Evolutionary conservation across 37 sponge, comb jelly and placozoan species (phyloP), one percentile per base, ranked within the genome.

Genomic region (Geodia barretti): DNA sequence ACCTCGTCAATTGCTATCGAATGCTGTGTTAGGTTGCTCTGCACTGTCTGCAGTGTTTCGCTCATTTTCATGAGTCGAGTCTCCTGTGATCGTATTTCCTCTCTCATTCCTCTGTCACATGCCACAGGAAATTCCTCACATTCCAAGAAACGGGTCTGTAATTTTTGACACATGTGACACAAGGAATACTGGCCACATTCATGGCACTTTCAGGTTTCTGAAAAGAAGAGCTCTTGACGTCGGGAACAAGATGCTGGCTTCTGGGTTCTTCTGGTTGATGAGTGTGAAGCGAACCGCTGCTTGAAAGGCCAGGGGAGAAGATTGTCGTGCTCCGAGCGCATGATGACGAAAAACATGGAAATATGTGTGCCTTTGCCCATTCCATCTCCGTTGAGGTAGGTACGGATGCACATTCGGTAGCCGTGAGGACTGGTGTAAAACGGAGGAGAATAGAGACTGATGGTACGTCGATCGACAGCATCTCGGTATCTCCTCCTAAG

Each of bases 371-470:
- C 87, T 54, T 90, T 90, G 4, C 91, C 91, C 39, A 58, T 42
- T 25, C 91, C 91, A 63, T 90, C 91, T 25, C 91, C 91, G 72
- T 90, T 86, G 14, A 90, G 73, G 77, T 90, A 90, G 26, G 66
- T 66, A 3, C 91, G 39, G 33, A 86, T 54, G 66, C 91, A 90
- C 86, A 90, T 85, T 7, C 91, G 70, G 62, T 90, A 90, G 14
- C 91, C 91, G 63, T 90, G 91, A 8, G 87, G 82, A 33, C 87
- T 86, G 32, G 91, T 90, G 35, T 78, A 64, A 67, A 86, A 90
- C 0, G 91, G 91, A 20, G 91, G 91, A 72, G 68, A 65, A 43
- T 86, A 90, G 31, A 90, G 73, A 19, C 78, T 77, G 59, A 82
- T 39, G 0, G 86, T 85, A 23, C 36, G 65, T 1, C 91, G 58